Base-by-base conservation (phyloP, 2,888 invertebrate species). In the Argyresthia albistria region DNA sequence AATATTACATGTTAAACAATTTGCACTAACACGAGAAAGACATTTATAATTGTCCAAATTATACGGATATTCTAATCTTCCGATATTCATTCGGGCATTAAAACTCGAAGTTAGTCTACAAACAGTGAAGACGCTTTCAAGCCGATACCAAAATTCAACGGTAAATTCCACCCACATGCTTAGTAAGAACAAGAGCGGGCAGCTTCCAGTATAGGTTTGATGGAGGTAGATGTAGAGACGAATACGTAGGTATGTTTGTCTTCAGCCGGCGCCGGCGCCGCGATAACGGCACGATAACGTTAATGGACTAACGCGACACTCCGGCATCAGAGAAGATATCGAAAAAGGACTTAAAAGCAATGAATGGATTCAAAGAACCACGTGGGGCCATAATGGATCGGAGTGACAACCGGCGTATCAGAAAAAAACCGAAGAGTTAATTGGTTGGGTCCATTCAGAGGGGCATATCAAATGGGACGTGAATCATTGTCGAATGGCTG, bases 311-410 rank as follows among this genome's bases (percentile, higher is more conserved):
- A 8, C 46, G 25, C 35, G 35, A 35, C 35, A 46, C 46, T 10
- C 25, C 25, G n/a, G 42, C 15, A 39, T 43, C 42, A 42, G 16
- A 16, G 10, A 42, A 50, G 50, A 50, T 50, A 50, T 42, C 35
- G 46, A 12, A 45, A 12, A 45, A 46, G 42, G n/a, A 12, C 42
- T 43, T 66, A 70, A 71, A 71, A 67, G 70, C 69, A 70, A 71
- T 82, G 80, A 83, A 83, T 82, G 84, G 71, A 64, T 83, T 81
- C 83, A 73, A 66, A 74, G 82, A 83, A 83, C 67, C 73, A 69
- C 72, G 73, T 70, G 74, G 72, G 80, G 76, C 70, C 64, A 74
- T 77, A 77, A 78, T 77, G 79, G 75, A 67, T 59, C 70, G 77
- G 80, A 80, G 80, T 81, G 77, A 76, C 75, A 73, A 6, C 25